Evolutionary conservation across 2,113 vertebrate species (phyloP).

Genomic region (Stegastes partitus): DNA sequence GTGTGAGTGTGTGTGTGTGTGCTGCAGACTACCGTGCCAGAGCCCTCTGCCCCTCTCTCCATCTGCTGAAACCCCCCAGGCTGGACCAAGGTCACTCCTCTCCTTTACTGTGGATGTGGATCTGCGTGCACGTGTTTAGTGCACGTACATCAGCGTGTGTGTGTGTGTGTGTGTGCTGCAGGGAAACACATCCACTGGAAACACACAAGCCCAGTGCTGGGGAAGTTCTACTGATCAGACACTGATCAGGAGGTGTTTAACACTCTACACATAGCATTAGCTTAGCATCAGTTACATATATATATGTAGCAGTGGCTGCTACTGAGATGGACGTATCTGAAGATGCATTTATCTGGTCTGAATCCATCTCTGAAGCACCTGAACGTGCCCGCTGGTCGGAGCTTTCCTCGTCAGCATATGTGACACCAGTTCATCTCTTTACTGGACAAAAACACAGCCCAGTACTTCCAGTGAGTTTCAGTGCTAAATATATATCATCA

Average conservation of each 20-base stretch:
- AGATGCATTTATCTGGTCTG: neutral
- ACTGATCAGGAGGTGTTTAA: neutral
- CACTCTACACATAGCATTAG: too few relatives aligned
- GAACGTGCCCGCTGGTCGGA: neutral
- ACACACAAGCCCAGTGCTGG: too few relatives aligned
- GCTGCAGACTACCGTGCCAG: neutral
- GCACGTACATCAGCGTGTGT: conserved; percentile 18
- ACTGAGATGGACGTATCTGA: neutral
- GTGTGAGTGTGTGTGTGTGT: conserved; percentile 44
- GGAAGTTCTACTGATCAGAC: neutral
- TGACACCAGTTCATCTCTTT: neutral
- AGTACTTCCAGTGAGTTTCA: too few relatives aligned
- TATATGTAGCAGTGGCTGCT: neutral
- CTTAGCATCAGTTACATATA: too few relatives aligned
- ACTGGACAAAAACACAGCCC: neutral
- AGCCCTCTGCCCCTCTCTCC: conserved; percentile 74
- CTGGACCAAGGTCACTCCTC: conserved; percentile 80
- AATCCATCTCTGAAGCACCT: neutral
- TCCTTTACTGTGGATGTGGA: conserved; percentile 52
- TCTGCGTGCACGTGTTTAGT: conserved; percentile 26
- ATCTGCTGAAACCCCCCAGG: conserved; percentile 82
- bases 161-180: neutral
- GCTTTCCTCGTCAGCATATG: neutral
- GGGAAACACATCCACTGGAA: neutral
- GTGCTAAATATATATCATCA: too few relatives aligned